Conservation (phyloP, 2,797 vertebrate species). For the Strix occidentalis region DNA sequence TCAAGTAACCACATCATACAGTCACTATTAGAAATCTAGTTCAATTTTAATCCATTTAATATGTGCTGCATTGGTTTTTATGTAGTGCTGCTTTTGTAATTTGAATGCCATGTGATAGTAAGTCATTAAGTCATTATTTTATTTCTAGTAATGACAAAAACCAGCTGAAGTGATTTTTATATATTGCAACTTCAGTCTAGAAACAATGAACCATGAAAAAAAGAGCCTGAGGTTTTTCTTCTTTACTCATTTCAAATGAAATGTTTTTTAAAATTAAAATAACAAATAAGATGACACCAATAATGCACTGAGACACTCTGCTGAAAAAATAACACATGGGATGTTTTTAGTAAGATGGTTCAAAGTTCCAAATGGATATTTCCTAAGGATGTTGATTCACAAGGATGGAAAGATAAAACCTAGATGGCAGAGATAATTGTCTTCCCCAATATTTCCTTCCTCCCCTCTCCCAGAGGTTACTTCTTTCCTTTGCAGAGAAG, state of each 20-base stretch:
- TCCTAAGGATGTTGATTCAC: background rate
- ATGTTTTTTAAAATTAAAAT: background rate
- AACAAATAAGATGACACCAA: slow-evolving; percentile 6
- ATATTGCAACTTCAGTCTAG: background rate
- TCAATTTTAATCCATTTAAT: slow-evolving; percentile 57
- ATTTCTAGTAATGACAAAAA: slow-evolving; percentile 55
- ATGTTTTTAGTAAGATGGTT: background rate
- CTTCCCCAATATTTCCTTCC: background rate
- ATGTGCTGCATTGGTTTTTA: slow-evolving; percentile 20
- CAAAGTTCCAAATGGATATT: background rate
- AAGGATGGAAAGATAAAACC: background rate
- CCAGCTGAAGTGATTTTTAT: slow-evolving; percentile 23
- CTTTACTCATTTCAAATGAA: background rate
- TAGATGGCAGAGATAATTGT: background rate
- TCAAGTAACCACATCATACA: slow-evolving; percentile 52
- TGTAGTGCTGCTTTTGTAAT: slow-evolving; percentile 44
- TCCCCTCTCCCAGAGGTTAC: background rate
- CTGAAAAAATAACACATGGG: background rate
- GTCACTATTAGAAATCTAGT: slow-evolving; percentile 28
- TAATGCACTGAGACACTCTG: background rate
- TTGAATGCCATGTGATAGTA: slow-evolving; percentile 39
- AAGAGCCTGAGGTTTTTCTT: slow-evolving; percentile 31
- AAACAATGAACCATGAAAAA: slow-evolving; percentile 24
- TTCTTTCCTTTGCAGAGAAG: background rate
- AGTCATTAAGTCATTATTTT: slow-evolving; percentile 47